phyloP scores from a whole-genome alignment of 2,888 invertebrate species.

The Melieria omissa region DNA sequence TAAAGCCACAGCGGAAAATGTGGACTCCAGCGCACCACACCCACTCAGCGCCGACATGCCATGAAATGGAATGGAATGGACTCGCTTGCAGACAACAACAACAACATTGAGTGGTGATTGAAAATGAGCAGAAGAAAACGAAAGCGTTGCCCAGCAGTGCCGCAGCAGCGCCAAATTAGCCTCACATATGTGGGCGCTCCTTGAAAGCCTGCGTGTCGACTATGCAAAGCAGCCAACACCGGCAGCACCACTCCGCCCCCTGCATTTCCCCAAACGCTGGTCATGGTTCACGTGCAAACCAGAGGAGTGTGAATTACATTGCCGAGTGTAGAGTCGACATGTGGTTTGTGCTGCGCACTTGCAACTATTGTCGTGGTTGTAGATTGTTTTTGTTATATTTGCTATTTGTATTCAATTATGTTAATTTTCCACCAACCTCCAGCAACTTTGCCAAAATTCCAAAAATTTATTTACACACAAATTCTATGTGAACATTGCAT shows the following conservation, averaged over 20 bases:
- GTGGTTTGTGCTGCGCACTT: constrained; percentile 16
- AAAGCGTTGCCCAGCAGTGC: constrained; percentile 6
- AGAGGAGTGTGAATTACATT: no score
- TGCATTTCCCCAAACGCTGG: neutral
- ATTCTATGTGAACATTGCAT: constrained; percentile 17
- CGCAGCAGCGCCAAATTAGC: constrained; percentile 26
- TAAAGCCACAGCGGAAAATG: constrained; percentile 17
- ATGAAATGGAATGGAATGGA: constrained; percentile 13
- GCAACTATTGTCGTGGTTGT: neutral
- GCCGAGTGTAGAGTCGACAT: neutral
- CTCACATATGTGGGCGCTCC: constrained; percentile 26
- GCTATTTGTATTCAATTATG: neutral
- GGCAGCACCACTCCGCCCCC: neutral
- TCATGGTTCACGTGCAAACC: no score
- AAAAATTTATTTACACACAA: constrained; percentile 11
- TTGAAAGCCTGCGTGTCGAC: constrained; percentile 3
- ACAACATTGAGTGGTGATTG: neutral
- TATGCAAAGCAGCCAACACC: neutral
- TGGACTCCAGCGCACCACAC: constrained; percentile 12
- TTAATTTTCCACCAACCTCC: constrained; percentile 9
- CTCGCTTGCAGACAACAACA: neutral
- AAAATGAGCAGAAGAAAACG: constrained; percentile 5
- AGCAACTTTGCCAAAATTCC: constrained; percentile 10
- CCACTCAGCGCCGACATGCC: constrained; percentile 6
- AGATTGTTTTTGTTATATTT: no score